These are phyloP conservation scores for Xiphorhynchus elegans DNA, from an alignment of 2,113 vertebrate species.

Conservation along the genomic window DNA sequence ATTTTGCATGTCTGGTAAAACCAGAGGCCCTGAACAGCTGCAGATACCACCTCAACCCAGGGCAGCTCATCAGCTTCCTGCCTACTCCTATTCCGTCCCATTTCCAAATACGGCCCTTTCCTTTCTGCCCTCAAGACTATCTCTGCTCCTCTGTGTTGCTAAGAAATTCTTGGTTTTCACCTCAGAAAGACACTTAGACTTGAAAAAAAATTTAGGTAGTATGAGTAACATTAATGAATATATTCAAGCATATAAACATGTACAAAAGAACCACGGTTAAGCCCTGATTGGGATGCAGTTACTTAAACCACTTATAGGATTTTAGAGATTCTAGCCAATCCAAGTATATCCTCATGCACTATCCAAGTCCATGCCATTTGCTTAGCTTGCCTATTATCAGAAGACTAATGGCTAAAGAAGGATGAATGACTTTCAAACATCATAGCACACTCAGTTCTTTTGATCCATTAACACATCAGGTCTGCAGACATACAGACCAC, in stretches of 20 bases:
- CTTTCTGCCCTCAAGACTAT: neutral
- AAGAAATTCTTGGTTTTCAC: neutral
- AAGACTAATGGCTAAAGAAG: neutral
- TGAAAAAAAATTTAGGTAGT: neutral
- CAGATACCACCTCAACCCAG: rapidly evolving
- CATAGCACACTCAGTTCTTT: neutral
- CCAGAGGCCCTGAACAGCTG: neutral
- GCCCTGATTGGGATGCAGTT: neutral
- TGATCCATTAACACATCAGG: neutral
- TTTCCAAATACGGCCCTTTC: neutral
- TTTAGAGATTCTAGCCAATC: neutral
- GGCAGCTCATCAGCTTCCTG: neutral
- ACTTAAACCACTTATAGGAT: rapidly evolving
- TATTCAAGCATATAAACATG: neutral
- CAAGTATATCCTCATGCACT: neutral
- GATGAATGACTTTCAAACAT: neutral
- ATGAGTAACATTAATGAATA: neutral
- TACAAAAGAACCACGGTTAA: neutral
- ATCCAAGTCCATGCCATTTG: neutral
- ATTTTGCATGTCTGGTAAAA: neutral
- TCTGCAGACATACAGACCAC: neutral
- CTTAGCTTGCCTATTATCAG: neutral
- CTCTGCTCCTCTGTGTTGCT: neutral
- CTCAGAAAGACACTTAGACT: neutral
- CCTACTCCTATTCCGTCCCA: neutral